Evolutionary conservation across 2,113 vertebrate species (phyloP).

Genomic region (Ranitomeya imitator): DNA sequence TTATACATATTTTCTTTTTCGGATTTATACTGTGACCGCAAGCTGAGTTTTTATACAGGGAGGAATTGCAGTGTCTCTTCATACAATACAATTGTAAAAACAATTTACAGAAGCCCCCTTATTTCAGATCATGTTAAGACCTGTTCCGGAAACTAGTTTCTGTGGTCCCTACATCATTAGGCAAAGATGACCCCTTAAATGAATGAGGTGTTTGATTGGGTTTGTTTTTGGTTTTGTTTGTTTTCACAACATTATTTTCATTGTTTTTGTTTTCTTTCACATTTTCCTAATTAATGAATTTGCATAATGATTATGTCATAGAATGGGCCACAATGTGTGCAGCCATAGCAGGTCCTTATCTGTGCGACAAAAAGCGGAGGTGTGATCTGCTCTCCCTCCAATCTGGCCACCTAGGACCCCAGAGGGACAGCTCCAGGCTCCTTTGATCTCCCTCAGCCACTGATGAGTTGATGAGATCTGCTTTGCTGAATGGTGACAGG

Average conservation of each 20-base stretch:
- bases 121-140: neutral
- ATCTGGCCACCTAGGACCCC: neutral
- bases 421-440: slow-evolving; percentile 15
- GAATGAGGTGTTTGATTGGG: neutral
- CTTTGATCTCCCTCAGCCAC: slow-evolving; percentile 62
- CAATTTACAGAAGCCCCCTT: neutral
- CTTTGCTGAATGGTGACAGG: slow-evolving; percentile 60
- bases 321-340: neutral
- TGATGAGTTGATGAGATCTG: slow-evolving; percentile 63
- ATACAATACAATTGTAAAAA: no score
- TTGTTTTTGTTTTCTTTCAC: neutral
- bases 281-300: neutral
- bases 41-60: no score
- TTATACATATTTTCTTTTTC: no score
- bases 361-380: slow-evolving; percentile 4
- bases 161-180: neutral
- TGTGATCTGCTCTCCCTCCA: slow-evolving; percentile 16
- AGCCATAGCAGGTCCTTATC: neutral
- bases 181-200: neutral
- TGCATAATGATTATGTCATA: slow-evolving; percentile 4
- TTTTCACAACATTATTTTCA: neutral
- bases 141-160: neutral
- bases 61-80: no score
- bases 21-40: no score
- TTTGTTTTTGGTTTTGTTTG: neutral